Conservation (phyloP, 2,797 vertebrate genomes). For the Psittacula echo region DNA sequence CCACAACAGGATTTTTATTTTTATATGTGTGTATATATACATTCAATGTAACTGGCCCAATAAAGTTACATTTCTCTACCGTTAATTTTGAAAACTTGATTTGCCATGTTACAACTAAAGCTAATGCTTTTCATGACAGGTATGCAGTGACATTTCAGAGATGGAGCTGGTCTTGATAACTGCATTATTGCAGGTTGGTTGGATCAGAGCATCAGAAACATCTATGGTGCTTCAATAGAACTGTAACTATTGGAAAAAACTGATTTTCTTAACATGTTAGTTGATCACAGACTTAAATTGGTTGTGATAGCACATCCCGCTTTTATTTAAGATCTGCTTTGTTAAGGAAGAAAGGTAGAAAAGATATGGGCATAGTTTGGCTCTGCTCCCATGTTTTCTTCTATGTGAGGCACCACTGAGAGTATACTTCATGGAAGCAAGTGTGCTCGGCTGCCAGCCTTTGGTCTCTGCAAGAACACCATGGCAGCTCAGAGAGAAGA, state of each 20-base stretch:
- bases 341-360: neutral
- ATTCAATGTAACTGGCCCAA: neutral
- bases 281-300: neutral
- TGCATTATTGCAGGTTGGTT: neutral
- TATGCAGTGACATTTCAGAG: neutral
- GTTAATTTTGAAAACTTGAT: neutral
- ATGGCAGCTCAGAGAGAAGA: neutral
- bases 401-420: neutral
- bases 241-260: neutral
- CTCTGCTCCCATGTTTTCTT: neutral
- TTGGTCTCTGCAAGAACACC: neutral
- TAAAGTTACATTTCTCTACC: neutral
- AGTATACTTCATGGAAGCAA: neutral
- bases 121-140: neutral
- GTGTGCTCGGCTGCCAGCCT: neutral
- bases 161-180: neutral
- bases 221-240: neutral
- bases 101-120: neutral
- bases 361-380: neutral
- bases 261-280: neutral
- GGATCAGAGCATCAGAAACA: neutral
- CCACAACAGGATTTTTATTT: neutral
- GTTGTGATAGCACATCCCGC: neutral
- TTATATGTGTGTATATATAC: neutral
- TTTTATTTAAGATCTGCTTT: neutral